These are phyloP conservation scores for Thamnophis sirtalis DNA, from an alignment of 2,113 vertebrate genomes.

Conservation along the genomic window DNA sequence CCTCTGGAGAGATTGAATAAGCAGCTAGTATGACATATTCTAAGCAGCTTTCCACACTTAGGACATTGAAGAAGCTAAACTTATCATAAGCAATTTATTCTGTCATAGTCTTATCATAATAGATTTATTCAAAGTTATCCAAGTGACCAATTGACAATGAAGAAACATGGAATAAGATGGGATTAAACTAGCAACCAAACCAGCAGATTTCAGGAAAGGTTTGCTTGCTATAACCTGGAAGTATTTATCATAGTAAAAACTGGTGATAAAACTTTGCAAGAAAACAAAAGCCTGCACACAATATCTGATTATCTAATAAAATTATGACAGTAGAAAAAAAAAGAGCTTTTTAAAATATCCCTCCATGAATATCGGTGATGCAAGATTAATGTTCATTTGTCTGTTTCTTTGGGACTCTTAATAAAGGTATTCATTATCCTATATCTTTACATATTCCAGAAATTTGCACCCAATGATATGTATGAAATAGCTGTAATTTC, in stretches of 20 bases:
- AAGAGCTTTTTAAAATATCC: neutral
- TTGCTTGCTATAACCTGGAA: neutral
- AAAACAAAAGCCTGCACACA: neutral
- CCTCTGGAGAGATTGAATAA: neutral
- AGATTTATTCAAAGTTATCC: conserved; percentile 3
- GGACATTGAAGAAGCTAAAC: neutral
- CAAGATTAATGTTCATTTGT: neutral
- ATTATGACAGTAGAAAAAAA: neutral
- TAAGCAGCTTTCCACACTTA: neutral
- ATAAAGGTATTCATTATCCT: neutral
- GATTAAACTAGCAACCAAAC: neutral
- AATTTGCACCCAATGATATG: neutral
- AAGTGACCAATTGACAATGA: neutral
- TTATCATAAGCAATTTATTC: neutral
- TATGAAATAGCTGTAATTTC: neutral
- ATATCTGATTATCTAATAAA: neutral
- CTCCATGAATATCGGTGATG: neutral
- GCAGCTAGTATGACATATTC: neutral
- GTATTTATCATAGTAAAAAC: neutral
- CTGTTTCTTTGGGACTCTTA: neutral
- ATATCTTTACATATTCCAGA: neutral
- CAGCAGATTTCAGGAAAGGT: neutral
- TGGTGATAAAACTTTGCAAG: neutral
- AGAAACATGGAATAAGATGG: conserved; percentile 8
- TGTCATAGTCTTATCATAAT: neutral